Evolutionary conservation across 2,888 invertebrate species (phyloP).

Genomic region (Leptopilina myrica): DNA sequence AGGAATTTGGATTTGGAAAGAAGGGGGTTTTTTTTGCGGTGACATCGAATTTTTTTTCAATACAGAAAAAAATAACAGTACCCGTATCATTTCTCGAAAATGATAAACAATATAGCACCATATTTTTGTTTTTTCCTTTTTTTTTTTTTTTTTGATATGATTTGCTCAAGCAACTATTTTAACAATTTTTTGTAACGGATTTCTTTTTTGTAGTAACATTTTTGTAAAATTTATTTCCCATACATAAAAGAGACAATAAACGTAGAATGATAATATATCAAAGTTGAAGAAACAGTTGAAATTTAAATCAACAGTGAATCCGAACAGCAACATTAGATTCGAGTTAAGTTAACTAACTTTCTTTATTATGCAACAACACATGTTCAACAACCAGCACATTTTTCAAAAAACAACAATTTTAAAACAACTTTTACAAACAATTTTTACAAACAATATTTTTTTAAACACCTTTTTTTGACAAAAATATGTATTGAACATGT

Average conservation of each 20-base stretch:
- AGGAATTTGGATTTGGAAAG: slow-evolving; percentile 27
- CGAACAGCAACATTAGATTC: slow-evolving; percentile 36
- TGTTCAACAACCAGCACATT: not conserved
- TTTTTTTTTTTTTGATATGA: slow-evolving; percentile 28
- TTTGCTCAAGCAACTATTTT: slow-evolving; percentile 23
- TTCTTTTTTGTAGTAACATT: not conserved
- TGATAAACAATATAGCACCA: slow-evolving; percentile 35
- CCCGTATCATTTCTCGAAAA: slow-evolving; percentile 7
- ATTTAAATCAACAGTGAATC: slow-evolving; percentile 32
- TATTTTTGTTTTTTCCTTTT: not conserved
- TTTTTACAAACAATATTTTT: not conserved
- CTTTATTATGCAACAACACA: slow-evolving; percentile 1
- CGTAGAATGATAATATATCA: slow-evolving; percentile 11
- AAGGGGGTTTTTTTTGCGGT: not conserved
- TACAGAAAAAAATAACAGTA: slow-evolving; percentile 6
- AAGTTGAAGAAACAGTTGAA: slow-evolving; percentile 13
- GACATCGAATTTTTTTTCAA: slow-evolving; percentile 8
- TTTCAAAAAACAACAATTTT: not conserved
- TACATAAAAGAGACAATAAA: not conserved
- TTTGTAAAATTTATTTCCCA: slow-evolving; percentile 19
- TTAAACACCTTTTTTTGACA: not conserved
- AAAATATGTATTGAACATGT: slow-evolving; percentile 7
- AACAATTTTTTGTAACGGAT: not conserved
- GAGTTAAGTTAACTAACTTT: slow-evolving; percentile 26
- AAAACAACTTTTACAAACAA: too few relatives aligned